Conservation (phyloP, 2,888 invertebrate genomes). For the Polydesmus complanatus region DNA sequence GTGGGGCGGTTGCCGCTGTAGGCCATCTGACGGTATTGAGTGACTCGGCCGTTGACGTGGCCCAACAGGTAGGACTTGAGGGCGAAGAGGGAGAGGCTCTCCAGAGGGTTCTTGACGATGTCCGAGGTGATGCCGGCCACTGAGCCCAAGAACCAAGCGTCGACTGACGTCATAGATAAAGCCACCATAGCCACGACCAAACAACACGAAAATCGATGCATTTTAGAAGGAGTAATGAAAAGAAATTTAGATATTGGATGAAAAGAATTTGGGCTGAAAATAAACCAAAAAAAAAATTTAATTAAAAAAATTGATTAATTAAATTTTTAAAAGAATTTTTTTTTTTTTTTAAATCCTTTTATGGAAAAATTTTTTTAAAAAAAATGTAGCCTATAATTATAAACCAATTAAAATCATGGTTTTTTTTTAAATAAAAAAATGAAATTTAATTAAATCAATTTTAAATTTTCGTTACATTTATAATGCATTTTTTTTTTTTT, state of each 20-base stretch:
- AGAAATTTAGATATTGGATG: background rate
- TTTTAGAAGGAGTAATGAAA: background rate
- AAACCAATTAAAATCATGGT: too few species aligned
- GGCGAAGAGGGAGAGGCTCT: slow-evolving; percentile 12
- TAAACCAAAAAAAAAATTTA: background rate
- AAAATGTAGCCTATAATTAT: too few species aligned
- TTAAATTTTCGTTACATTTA: too few species aligned
- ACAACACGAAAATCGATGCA: background rate
- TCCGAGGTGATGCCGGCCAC: slow-evolving; percentile 12
- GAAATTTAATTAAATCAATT: too few species aligned
- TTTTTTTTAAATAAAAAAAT: too few species aligned
- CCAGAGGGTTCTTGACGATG: slow-evolving; percentile 10
- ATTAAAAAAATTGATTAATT: background rate
- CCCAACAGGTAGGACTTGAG: slow-evolving; percentile 15
- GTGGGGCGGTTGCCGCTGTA: slow-evolving; percentile 8
- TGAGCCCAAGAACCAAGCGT: slow-evolving; percentile 12
- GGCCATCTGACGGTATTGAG: slow-evolving; percentile 14
- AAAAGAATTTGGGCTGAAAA: background rate
- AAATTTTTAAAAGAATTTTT: too few species aligned
- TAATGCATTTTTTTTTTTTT: too few species aligned
- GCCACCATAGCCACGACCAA: background rate
- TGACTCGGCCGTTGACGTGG: slow-evolving; percentile 10
- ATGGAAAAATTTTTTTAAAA: too few species aligned
- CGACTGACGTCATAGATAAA: slow-evolving; percentile 5
- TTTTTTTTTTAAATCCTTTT: too few species aligned